Evolutionary conservation across 2,113 vertebrate genomes (phyloP).

Genomic region (Microtus richardsoni): DNA sequence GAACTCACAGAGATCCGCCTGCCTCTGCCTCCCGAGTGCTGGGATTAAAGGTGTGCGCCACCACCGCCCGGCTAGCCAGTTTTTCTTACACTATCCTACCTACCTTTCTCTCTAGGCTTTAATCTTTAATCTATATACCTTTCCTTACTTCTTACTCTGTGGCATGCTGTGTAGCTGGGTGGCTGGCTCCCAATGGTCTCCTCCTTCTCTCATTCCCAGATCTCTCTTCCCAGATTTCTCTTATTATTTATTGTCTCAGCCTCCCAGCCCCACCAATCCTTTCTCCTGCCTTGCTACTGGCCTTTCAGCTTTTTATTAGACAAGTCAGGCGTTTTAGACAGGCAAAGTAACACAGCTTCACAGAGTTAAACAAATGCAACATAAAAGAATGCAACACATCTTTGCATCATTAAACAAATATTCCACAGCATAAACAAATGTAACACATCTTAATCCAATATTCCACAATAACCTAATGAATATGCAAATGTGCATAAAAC

Average conservation of each 20-base stretch:
- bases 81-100: background rate
- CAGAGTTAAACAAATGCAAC: background rate
- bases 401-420: background rate
- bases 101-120: background rate
- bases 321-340: background rate
- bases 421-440: background rate
- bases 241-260: background rate
- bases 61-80: background rate
- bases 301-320: background rate
- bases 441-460: background rate
- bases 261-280: background rate
- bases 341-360: background rate
- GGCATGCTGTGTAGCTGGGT: background rate
- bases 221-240: background rate
- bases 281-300: background rate
- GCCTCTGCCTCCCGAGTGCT: no score
- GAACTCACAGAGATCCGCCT: no score
- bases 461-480: background rate
- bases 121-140: background rate
- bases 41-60: no score
- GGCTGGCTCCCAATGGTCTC: background rate
- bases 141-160: background rate
- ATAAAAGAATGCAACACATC: background rate
- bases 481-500: background rate
- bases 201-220: background rate